Evolutionary conservation across 2,797 vertebrate genomes (phyloP).

Genomic region (Myotis pilosus): DNA sequence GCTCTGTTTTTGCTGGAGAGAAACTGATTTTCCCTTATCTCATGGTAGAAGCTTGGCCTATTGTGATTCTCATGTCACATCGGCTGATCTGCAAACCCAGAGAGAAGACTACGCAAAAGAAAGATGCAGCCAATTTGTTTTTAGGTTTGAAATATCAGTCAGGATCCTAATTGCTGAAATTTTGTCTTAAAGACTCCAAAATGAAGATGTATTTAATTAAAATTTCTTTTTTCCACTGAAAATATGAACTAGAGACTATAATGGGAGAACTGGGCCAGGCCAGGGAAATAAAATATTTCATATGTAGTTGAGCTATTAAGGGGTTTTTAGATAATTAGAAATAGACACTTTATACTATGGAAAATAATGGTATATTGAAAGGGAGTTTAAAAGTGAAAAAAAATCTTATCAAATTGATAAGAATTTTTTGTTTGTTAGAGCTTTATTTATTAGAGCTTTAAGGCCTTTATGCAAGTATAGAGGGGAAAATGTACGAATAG

Average conservation of each 20-base stretch:
- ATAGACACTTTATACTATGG: background rate
- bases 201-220: conserved; percentile 28
- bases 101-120: background rate
- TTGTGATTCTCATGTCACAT: background rate
- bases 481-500: background rate
- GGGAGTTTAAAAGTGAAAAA: background rate
- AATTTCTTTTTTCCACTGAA: background rate
- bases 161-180: background rate
- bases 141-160: background rate
- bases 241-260: background rate
- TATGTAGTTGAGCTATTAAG: background rate
- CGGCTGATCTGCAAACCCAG: background rate
- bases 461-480: background rate
- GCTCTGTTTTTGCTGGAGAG: background rate
- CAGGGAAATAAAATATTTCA: background rate
- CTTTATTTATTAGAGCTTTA: background rate
- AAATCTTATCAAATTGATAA: background rate
- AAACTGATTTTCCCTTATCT: conserved; percentile 34
- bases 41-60: background rate
- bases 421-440: background rate
- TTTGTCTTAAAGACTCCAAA: conserved; percentile 10
- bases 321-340: conserved; percentile 29
- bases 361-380: background rate
- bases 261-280: background rate
- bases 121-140: background rate